phyloP scores from a whole-genome alignment of 2,113 vertebrate species.

The Corvus cornix region DNA sequence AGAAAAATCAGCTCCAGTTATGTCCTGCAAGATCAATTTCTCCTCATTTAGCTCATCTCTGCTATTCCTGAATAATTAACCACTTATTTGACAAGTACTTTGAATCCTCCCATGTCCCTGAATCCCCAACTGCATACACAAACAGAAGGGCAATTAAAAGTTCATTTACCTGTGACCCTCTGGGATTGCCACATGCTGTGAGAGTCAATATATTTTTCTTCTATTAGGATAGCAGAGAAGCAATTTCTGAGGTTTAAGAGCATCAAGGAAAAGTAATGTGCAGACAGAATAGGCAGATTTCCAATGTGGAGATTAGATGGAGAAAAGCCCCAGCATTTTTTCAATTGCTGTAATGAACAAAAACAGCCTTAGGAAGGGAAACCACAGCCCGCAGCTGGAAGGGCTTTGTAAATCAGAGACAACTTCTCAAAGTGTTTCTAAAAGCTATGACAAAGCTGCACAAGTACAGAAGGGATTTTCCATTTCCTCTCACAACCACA shows the following conservation, averaged over 20 bases:
- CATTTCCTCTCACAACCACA: background rate
- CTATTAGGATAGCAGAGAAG: background rate
- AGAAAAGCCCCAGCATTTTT: background rate
- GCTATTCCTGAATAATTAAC: constrained; percentile 37
- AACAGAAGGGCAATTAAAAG: constrained; percentile 3
- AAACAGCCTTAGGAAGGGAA: background rate
- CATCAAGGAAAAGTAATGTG: background rate
- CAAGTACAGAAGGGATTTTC: background rate
- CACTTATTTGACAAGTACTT: background rate
- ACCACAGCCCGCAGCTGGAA: background rate
- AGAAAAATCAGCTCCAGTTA: background rate
- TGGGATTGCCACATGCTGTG: background rate
- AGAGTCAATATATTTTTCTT: background rate
- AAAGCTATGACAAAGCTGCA: background rate
- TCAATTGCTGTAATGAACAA: background rate
- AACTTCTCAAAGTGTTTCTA: background rate
- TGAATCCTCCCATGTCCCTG: background rate
- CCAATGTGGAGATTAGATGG: background rate
- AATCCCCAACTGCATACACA: background rate
- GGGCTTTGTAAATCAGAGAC: background rate
- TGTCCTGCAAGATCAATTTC: background rate
- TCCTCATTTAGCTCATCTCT: background rate
- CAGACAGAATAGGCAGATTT: background rate
- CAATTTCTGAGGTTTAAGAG: background rate
- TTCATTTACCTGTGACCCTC: constrained; percentile 4